A percentile compares a stretch with the other conserved stretches of the same genome.
Conservation (phyloP, 1,140 invertebrate genomes). For the Cydia strobilella region DNA sequence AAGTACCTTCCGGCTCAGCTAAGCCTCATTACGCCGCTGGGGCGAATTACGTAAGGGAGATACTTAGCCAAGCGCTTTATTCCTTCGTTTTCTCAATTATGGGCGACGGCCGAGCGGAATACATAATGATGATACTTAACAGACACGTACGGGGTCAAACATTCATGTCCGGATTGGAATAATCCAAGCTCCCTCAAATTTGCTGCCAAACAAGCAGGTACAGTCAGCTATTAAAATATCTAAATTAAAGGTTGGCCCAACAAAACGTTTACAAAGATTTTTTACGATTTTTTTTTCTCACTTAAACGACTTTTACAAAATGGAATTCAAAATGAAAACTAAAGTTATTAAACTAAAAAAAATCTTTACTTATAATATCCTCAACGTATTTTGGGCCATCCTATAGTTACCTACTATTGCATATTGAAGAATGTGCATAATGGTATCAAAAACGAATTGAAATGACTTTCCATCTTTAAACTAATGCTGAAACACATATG, state of each 20-base stretch:
- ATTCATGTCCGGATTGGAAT: not conserved
- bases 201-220: not conserved
- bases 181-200: not conserved
- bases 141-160: not conserved
- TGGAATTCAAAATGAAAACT: too few relatives aligned
- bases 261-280: not conserved
- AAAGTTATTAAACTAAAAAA: too few relatives aligned
- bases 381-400: too few relatives aligned
- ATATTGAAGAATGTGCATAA: too few relatives aligned
- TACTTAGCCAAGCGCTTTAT: constrained; percentile 5
- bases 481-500: too few relatives aligned
- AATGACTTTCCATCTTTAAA: too few relatives aligned
- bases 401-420: too few relatives aligned
- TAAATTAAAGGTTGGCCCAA: too few relatives aligned
- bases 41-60: not conserved
- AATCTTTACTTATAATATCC: too few relatives aligned
- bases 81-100: constrained; percentile 11
- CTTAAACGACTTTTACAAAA: too few relatives aligned
- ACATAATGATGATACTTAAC: constrained; percentile 19
- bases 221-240: too few relatives aligned
- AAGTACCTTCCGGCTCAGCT: not conserved
- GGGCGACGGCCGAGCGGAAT: constrained; percentile 4
- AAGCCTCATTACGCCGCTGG: constrained; percentile 7
- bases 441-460: too few relatives aligned
- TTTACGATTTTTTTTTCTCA: not conserved